These are phyloP conservation scores for Psammodynastes pulverulentus DNA, from an alignment of 2,113 vertebrate genomes.

Conservation along the genomic window DNA sequence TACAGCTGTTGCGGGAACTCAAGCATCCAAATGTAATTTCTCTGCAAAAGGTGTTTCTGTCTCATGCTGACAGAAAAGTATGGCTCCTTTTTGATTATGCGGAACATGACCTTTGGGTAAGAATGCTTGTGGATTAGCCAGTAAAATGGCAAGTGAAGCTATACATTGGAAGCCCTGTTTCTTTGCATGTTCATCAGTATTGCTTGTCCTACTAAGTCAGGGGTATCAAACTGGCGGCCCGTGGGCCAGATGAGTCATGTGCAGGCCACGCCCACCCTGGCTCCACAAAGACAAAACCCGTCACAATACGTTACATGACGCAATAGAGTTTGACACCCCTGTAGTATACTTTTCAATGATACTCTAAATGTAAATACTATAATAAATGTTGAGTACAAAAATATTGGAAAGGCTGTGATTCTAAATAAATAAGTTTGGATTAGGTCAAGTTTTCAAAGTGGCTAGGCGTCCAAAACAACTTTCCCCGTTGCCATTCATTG, in stretches of 20 bases:
- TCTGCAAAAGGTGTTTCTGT: slow-evolving; percentile 98
- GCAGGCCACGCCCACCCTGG: too few species aligned
- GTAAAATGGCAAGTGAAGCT: not conserved
- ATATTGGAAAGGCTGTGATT: not conserved
- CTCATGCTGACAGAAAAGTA: slow-evolving; percentile 97
- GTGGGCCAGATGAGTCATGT: too few species aligned
- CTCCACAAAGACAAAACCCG: too few species aligned
- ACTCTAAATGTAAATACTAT: not conserved
- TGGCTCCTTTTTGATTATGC: slow-evolving; percentile 99
- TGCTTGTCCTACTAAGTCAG: not conserved
- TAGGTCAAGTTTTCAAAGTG: not conserved
- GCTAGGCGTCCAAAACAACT: not conserved
- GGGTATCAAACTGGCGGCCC: too few species aligned
- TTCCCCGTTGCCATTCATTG: not conserved
- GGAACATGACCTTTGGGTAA: slow-evolving; percentile 98
- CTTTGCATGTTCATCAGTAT: not conserved
- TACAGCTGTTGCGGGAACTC: slow-evolving; percentile 93
- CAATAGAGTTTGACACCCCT: too few species aligned
- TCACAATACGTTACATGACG: too few species aligned
- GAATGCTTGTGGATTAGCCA: slow-evolving; percentile 56
- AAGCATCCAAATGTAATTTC: slow-evolving; percentile 99
- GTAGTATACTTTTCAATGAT: not conserved
- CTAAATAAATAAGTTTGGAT: not conserved
- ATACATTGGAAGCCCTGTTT: not conserved
- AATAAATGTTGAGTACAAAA: not conserved